Conservation (phyloP, 2,113 vertebrate species). For the Mandrillus leucophaeus region DNA sequence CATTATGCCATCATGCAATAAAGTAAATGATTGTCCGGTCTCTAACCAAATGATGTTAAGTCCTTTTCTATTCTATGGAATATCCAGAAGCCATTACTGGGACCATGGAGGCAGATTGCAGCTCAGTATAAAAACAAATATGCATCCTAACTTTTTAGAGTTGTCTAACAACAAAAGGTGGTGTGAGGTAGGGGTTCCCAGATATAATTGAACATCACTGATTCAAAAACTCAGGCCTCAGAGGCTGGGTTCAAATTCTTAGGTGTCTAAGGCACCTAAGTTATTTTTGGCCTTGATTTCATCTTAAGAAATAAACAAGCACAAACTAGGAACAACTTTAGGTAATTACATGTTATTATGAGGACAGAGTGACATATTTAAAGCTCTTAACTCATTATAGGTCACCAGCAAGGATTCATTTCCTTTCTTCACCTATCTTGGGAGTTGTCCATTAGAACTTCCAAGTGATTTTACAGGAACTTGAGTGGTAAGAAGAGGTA, state of each 20-base stretch:
- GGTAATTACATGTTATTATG: neutral
- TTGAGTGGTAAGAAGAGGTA: neutral
- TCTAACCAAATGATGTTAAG: neutral
- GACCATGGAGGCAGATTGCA: neutral
- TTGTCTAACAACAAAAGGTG: neutral
- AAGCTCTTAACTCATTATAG: neutral
- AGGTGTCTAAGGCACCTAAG: neutral
- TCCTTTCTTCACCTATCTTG: neutral
- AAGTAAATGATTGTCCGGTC: neutral
- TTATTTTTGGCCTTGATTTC: neutral
- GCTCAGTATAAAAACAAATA: neutral
- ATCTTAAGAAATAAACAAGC: constrained; percentile 9
- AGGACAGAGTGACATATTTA: neutral
- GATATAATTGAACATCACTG: neutral
- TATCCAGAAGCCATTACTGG: neutral
- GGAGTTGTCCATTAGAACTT: neutral
- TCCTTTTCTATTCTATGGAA: neutral
- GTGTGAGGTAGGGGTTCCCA: neutral
- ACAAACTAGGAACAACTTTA: neutral
- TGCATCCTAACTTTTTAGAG: neutral
- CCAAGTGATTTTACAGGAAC: neutral
- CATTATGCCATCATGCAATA: neutral
- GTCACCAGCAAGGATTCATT: neutral
- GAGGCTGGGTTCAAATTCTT: neutral
- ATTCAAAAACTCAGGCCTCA: neutral